Evolutionary conservation across 2,113 vertebrate genomes (phyloP).

Genomic region (Thamnophis sirtalis): DNA sequence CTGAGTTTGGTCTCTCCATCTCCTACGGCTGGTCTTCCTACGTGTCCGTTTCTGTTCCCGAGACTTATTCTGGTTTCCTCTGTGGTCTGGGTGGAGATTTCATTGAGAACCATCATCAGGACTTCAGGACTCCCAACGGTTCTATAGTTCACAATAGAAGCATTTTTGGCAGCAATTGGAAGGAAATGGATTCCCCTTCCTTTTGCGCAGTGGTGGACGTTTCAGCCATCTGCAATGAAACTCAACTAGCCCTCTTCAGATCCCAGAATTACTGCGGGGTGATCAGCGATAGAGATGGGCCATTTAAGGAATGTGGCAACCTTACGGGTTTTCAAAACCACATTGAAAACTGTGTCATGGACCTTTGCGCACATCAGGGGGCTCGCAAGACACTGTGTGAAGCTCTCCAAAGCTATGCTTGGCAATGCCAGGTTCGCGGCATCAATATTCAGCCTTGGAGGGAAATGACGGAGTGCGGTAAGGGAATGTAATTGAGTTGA

Average conservation of each 20-base stretch:
- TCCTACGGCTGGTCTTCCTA: constrained; percentile 28
- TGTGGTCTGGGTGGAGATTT: constrained; percentile 65
- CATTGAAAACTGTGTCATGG: not conserved
- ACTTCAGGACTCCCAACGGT: not conserved
- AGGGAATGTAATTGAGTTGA: constrained; percentile 8
- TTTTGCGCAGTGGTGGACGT: not conserved
- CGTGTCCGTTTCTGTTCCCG: constrained; percentile 54
- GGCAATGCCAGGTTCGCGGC: constrained; percentile 7
- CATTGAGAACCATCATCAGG: constrained; percentile 8
- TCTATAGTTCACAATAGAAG: not conserved
- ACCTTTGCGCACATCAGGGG: not conserved
- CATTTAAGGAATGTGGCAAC: not conserved
- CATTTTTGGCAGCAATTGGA: constrained; percentile 16
- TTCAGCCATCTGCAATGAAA: not conserved
- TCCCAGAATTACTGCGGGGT: not conserved
- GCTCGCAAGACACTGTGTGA: not conserved
- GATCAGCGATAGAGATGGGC: rapidly evolving
- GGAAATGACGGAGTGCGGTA: constrained; percentile 52
- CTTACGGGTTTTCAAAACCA: not conserved
- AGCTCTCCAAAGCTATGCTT: not conserved
- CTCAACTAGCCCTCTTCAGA: not conserved
- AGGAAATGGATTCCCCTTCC: not conserved
- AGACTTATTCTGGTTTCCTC: constrained; percentile 46
- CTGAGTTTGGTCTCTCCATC: not conserved
- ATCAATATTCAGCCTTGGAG: constrained; percentile 58